Conservation (phyloP, 2,888 invertebrate species). For the Phorcus lineatus region DNA sequence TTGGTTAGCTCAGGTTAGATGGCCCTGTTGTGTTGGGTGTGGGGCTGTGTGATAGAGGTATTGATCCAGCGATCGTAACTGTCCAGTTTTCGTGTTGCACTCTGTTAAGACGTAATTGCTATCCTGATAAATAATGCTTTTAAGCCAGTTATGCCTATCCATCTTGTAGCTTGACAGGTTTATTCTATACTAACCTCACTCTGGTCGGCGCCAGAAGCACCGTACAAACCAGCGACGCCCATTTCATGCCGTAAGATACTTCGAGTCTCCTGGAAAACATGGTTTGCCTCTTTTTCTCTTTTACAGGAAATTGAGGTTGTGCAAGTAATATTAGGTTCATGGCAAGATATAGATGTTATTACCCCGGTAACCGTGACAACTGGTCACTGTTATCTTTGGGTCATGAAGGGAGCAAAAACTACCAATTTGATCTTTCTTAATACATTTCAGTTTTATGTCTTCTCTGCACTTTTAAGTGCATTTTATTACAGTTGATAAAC, state of each 20-base stretch:
- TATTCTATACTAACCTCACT: background rate
- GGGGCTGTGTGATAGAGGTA: background rate
- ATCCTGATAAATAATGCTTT: constrained; percentile 14
- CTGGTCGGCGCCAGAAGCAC: background rate
- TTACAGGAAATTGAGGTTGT: constrained; percentile 16
- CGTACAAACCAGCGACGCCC: background rate
- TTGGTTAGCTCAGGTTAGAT: no score
- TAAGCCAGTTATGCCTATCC: constrained; percentile 7
- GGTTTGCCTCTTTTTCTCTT: constrained; percentile 6
- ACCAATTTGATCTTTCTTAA: no score
- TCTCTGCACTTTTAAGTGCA: no score
- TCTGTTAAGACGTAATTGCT: constrained; percentile 16
- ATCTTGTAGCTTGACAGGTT: background rate
- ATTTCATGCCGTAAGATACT: background rate
- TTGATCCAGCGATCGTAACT: constrained; percentile 2
- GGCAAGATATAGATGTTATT: background rate
- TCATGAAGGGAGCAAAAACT: no score
- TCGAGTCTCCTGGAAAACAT: background rate
- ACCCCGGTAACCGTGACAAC: background rate
- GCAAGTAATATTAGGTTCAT: constrained; percentile 9
- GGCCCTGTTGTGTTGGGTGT: no score
- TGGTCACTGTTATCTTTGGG: background rate
- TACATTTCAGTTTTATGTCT: no score
- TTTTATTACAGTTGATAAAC: no score
- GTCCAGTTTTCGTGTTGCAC: constrained; percentile 5